Base-by-base conservation (phyloP, 2,797 vertebrate genomes). In the Pseudochromis fuscus region DNA sequence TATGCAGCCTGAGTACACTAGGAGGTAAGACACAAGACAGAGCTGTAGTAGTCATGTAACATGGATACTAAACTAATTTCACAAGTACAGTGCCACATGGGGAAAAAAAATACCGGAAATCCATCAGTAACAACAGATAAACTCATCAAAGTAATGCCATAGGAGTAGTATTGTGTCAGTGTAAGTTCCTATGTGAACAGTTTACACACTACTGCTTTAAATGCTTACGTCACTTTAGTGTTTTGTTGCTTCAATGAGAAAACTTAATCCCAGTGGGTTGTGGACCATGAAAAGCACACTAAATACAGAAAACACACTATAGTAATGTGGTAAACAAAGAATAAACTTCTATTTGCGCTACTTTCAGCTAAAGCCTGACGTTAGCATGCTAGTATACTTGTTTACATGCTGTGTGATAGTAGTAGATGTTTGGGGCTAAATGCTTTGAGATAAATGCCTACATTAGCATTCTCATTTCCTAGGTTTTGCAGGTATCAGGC, bases 1-100 rank as follows among this genome's bases (percentile, higher is more conserved):
- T 94, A 3, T 87, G 61, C 67, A 78, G 85, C 75, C 75, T 93
- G 68, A 78, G 70, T 60, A 59, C 74, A 21, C 2, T 83, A 38
- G 90, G 83, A 91, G 94, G 94, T 95, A 93, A 94, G 94, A 2
- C 19, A 38, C 38, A 27, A 60, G 28, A 19, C 7, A 24, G 24
- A 57, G 16, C 18, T 33, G 11, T 45, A 38, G 37, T 25, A 24
- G 30, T 44, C 11, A n/a, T 37, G 19, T 3, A 57, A 45, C 57
- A 62, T 21, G 2, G 1, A 30, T 45, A 33, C n/a, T 25, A 25
- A 2, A 50, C 6, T 62, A 23, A 49, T 19, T 60, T 23, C 19
- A 25, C 18, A 33, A 46, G 1, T 10, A 23, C n/a, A 38, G 7
- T 23, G 11, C 4, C 2, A 52, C 12, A 37, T 15, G 8, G n/a